A percentile compares a stretch with the other conserved stretches of the same genome.
Evolutionary conservation across 2,888 invertebrate species (phyloP).

Genomic region (Pammene fasciana): DNA sequence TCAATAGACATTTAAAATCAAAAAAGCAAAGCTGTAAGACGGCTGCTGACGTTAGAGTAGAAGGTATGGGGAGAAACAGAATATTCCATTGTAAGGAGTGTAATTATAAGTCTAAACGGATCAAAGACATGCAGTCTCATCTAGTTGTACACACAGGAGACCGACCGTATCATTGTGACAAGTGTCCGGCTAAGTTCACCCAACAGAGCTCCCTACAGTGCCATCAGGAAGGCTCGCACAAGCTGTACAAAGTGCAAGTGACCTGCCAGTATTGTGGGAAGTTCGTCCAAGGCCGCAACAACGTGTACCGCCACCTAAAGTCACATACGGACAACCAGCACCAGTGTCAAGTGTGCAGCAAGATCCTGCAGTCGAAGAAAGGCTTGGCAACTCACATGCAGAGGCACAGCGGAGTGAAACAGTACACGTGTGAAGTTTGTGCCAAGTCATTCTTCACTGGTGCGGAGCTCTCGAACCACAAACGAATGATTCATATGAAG

Average conservation of each 20-base stretch:
- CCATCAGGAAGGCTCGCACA: conserved; percentile 63
- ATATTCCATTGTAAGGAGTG: conserved; percentile 62
- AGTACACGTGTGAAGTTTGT: conserved; percentile 67
- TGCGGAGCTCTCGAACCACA: conserved; percentile 66
- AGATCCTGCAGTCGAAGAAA: conserved; percentile 53
- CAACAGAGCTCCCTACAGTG: conserved; percentile 61
- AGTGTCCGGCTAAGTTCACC: conserved; percentile 60
- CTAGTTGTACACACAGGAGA: conserved; percentile 63
- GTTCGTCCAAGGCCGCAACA: conserved; percentile 58
- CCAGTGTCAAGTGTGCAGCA: conserved; percentile 59
- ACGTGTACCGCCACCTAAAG: conserved; percentile 61
- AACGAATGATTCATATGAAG: conserved; percentile 56
- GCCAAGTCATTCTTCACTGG: conserved; percentile 63
- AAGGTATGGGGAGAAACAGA: conserved; percentile 60
- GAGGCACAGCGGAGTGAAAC: conserved; percentile 63
- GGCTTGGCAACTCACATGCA: conserved; percentile 58
- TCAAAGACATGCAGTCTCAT: conserved; percentile 63
- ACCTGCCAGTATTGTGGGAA: conserved; percentile 72
- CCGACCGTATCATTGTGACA: conserved; percentile 60
- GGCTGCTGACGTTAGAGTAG: conserved; percentile 52
- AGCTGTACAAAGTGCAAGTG: conserved; percentile 54
- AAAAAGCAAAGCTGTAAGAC: conserved; percentile 49
- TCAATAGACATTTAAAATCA: conserved; percentile 48
- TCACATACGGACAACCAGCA: conserved; percentile 50
- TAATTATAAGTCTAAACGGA: conserved; percentile 55